Evolutionary conservation across 2,113 vertebrate species (phyloP).

Genomic region (Heliornis fulica): DNA sequence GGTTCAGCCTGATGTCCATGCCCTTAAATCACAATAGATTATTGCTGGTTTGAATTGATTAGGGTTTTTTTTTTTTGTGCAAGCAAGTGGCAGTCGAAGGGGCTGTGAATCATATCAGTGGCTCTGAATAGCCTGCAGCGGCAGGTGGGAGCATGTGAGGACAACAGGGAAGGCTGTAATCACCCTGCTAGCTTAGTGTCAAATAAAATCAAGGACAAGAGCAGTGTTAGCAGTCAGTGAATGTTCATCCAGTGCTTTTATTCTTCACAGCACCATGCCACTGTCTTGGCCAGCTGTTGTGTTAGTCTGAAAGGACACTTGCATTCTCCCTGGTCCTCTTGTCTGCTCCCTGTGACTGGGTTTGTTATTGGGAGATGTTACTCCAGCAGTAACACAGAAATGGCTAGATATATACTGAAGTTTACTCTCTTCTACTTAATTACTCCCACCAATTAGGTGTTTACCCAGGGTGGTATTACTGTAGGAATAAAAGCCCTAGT

Average conservation of each 20-base stretch:
- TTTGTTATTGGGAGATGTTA: background rate
- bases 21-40: background rate
- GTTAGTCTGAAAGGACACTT: background rate
- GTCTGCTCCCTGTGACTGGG: background rate
- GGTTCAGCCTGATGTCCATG: background rate
- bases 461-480: background rate
- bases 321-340: background rate
- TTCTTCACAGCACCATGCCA: background rate
- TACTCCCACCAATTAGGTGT: background rate
- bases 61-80: background rate
- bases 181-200: background rate
- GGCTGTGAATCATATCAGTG: background rate
- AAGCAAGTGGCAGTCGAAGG: background rate
- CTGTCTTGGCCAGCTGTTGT: background rate
- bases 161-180: background rate
- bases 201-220: background rate
- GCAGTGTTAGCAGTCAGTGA: background rate
- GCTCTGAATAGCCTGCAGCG: background rate
- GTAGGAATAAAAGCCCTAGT: conserved; percentile 13
- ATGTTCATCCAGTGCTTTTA: background rate
- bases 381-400: background rate
- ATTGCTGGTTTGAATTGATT: background rate
- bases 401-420: background rate
- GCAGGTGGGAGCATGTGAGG: background rate
- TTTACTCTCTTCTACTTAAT: background rate